phyloP scores from a whole-genome alignment of 2,113 vertebrate species.

The Polypterus bichir region DNA sequence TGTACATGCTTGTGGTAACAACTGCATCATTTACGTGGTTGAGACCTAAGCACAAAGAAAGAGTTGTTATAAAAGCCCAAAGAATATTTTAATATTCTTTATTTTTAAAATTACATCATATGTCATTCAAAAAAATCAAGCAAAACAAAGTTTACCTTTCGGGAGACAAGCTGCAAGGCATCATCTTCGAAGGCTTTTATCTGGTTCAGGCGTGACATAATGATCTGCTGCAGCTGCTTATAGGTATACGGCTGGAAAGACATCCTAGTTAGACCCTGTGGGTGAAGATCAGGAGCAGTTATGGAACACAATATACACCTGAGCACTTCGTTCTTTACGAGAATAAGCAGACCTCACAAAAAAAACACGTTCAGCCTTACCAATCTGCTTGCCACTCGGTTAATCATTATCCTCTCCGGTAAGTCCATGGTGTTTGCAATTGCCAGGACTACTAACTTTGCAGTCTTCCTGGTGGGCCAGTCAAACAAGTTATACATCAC shows the following conservation, averaged over 20 bases:
- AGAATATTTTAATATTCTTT: too few relatives aligned
- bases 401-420: slow-evolving; percentile 93
- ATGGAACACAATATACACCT: too few relatives aligned
- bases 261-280: slow-evolving; percentile 86
- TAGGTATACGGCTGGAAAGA: slow-evolving; percentile 92
- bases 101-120: too few relatives aligned
- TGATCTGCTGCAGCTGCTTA: slow-evolving; percentile 83
- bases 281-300: not conserved
- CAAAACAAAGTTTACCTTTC: slow-evolving; percentile 60
- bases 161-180: slow-evolving; percentile 79
- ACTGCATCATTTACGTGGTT: too few relatives aligned
- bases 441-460: slow-evolving; percentile 78
- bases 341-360: too few relatives aligned
- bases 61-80: too few relatives aligned
- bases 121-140: too few relatives aligned
- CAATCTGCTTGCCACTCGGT: slow-evolving; percentile 82
- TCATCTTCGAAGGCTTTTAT: slow-evolving; percentile 86
- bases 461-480: slow-evolving; percentile 77
- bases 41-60: too few relatives aligned
- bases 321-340: too few relatives aligned
- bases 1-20: too few relatives aligned
- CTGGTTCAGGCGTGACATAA: slow-evolving; percentile 66
- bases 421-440: slow-evolving; percentile 98
- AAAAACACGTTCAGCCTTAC: slow-evolving; percentile 37
- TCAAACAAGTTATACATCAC: slow-evolving; percentile 94